Base-by-base conservation (phyloP, 1,140 invertebrate genomes). In the Mizuhopecten yessoensis region DNA sequence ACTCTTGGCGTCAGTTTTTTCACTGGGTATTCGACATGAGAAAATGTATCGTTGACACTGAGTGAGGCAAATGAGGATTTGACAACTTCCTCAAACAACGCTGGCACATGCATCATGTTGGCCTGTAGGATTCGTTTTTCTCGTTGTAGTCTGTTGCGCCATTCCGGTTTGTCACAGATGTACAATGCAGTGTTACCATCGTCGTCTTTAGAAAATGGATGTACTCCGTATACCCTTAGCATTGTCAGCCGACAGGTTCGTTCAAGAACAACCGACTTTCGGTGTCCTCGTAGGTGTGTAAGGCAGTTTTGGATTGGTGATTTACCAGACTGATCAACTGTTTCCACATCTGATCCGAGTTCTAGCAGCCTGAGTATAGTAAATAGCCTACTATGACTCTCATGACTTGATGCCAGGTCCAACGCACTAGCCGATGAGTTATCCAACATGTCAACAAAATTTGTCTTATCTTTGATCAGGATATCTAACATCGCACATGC, bases 281-380 rank as follows among this genome's bases (percentile, higher is more conserved):
- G 57, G 11, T 75, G 57, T 29, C 57, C 57, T 9, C 57, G 57
- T 75, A 75, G 23, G n/a, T 75, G 23, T 29, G 11, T 29, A n/a
- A 75, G 57, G 17, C 57, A 75, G n/a, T n/a, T 75, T 7, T 17
- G 9, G n/a, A 75, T 75, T n/a, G 57, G 57, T 5, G 57, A 75
- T 5, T 5, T 29, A n/a, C 57, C 57, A 23, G 3, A n/a, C 5
- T 11, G 57, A 13, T 75, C 57, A 29, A 29, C 23, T 29, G 9
- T 5, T 9, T 17, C 9, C n/a, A 75, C 23, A 29, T 75, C n/a
- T 75, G n/a, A 9, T 9, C 57, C 57, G n/a, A 75, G 57, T 29
- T 75, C 57, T 75, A 75, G 29, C 57, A 75, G 57, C 29, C 57
- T 75, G n/a, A 75, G 57, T n/a, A 75, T 75, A 1, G 57, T 75